Evolutionary conservation across 2,797 vertebrate species (phyloP).

Genomic region (Sarcoramphus papa): DNA sequence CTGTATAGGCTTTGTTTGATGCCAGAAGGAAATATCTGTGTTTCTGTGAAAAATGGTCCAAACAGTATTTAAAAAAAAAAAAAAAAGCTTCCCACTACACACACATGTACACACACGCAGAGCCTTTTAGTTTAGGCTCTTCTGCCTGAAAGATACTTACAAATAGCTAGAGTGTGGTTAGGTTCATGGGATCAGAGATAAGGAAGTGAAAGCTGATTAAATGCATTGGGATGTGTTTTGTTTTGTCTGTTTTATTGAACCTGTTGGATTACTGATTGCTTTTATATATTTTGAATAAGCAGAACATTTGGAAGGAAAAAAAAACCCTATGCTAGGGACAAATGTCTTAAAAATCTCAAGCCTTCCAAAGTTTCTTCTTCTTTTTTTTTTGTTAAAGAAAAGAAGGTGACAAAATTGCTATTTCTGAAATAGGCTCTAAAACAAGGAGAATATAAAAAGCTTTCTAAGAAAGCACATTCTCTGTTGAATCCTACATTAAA

Average conservation of each 20-base stretch:
- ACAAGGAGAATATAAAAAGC: not conserved
- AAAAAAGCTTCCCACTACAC: not conserved
- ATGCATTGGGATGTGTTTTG: not conserved
- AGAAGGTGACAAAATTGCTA: not conserved
- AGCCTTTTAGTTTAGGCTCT: not conserved
- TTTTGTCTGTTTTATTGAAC: not conserved
- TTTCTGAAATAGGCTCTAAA: not conserved
- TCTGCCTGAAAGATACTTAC: not conserved
- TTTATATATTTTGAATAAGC: not conserved
- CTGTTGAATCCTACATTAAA: not conserved
- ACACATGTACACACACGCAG: accelerated
- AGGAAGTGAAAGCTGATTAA: not conserved
- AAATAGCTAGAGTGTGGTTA: not conserved
- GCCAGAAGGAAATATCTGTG: not conserved
- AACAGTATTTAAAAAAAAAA: not conserved
- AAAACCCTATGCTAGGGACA: not conserved
- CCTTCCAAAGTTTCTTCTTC: not conserved
- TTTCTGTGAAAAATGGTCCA: not conserved
- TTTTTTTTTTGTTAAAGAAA: not conserved
- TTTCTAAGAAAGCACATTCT: not conserved
- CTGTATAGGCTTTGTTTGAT: not conserved
- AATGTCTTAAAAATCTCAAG: not conserved
- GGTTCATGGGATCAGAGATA: not conserved
- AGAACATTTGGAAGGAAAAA: not conserved
- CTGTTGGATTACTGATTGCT: not conserved